Conservation (phyloP, 2,888 invertebrate genomes). For the Eristalis pertinax region DNA sequence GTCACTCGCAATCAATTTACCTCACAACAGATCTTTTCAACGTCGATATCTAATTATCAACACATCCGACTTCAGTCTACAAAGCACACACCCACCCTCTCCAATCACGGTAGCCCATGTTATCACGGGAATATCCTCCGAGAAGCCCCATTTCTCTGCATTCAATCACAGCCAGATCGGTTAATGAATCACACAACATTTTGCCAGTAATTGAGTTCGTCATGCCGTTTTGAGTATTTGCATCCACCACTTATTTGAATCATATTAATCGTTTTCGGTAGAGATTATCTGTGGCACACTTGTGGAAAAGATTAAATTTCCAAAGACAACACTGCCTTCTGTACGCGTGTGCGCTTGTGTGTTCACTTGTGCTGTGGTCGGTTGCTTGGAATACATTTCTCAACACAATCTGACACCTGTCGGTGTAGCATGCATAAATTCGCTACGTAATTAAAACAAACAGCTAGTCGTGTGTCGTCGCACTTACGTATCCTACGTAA, state of each 20-base stretch:
- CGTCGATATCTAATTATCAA: no score
- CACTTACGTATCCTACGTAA: neutral
- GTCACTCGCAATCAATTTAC: no score
- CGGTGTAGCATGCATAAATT: neutral
- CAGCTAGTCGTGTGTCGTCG: neutral
- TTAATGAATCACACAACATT: neutral
- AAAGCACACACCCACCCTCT: no score
- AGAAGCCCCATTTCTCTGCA: no score
- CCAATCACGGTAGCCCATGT: no score
- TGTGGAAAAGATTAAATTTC: neutral
- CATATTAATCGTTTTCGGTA: neutral
- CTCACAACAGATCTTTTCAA: no score
- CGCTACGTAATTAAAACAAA: conserved; percentile 4
- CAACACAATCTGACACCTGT: conserved; percentile 14
- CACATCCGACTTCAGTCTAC: no score
- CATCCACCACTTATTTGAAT: neutral
- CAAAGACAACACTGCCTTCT: neutral
- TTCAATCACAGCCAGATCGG: no score
- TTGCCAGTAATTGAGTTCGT: neutral
- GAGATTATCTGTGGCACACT: neutral
- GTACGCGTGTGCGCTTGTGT: neutral
- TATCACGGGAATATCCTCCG: no score
- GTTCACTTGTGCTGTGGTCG: neutral
- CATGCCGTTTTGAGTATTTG: neutral
- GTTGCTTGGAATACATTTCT: neutral